A percentile compares a stretch with the other conserved stretches of the same genome.
Conservation (phyloP, 2,797 vertebrate genomes). For the Merluccius polli region DNA sequence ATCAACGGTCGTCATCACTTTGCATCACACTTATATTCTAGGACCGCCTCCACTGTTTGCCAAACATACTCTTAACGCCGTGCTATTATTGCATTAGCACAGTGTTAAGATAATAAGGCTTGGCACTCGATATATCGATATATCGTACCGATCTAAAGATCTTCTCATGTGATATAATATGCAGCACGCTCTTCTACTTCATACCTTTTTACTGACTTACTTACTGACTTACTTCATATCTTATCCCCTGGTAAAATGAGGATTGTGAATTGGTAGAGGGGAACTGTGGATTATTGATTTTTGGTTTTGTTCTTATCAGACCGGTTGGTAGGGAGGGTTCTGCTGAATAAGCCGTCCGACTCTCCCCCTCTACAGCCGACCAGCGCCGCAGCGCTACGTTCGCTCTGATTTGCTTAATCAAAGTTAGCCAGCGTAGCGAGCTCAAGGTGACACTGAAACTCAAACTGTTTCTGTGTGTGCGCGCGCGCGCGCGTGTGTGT, state of each 20-base stretch:
- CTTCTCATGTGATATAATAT: no score
- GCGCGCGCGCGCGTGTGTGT: slow-evolving; percentile 19
- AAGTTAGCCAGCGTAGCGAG: slow-evolving; percentile 64
- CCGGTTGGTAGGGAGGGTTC: slow-evolving; percentile 41
- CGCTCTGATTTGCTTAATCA: slow-evolving; percentile 71
- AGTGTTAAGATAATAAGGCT: no score
- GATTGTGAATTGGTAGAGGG: slow-evolving; percentile 31
- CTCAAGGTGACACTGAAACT: slow-evolving; percentile 64
- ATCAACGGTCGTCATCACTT: no score
- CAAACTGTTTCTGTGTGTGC: slow-evolving; percentile 7
- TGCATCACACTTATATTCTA: no score
- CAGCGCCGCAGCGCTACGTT: slow-evolving; percentile 51
- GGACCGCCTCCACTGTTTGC: no score
- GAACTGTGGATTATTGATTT: slow-evolving; percentile 60
- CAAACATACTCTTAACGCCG: no score
- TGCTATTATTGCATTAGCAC: no score
- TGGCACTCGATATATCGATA: no score
- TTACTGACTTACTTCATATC: background rate
- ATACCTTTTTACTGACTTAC: no score
- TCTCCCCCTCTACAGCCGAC: slow-evolving; percentile 47
- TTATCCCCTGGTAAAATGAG: slow-evolving; percentile 24
- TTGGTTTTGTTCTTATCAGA: slow-evolving; percentile 22
- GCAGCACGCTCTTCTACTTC: no score
- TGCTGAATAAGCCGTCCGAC: slow-evolving; percentile 46
- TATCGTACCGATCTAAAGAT: no score